These are phyloP conservation scores for Amphimallon solstitiale DNA, from an alignment of 2,888 invertebrate species.

Conservation along the genomic window DNA sequence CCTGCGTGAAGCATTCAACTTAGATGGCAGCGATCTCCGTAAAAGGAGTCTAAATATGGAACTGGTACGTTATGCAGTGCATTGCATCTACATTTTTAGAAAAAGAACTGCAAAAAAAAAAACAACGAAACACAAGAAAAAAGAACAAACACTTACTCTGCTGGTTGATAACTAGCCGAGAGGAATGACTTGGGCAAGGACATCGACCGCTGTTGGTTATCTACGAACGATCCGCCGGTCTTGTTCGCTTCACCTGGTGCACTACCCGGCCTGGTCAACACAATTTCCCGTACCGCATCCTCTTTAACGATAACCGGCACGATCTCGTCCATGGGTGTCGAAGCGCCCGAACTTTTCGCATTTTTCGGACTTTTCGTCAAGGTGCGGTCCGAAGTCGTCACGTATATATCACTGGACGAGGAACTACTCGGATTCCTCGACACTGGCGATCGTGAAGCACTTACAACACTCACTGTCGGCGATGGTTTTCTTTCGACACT, in stretches of 20 bases:
- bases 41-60: constrained; percentile 15
- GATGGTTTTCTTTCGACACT: constrained; percentile 43
- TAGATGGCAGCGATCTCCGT: constrained; percentile 2
- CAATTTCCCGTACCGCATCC: constrained; percentile 60
- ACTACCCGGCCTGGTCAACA: constrained; percentile 66
- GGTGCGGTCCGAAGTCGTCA: constrained; percentile 66
- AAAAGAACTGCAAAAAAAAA: constrained; percentile 1
- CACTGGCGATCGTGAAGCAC: constrained; percentile 56
- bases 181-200: constrained; percentile 68
- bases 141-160: constrained; percentile 43
- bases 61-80: neutral
- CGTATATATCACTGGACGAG: constrained; percentile 67
- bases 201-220: constrained; percentile 65
- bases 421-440: constrained; percentile 61
- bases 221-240: constrained; percentile 48
- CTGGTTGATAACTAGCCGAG: constrained; percentile 56
- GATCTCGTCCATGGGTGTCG: constrained; percentile 65
- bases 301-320: constrained; percentile 44
- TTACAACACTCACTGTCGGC: constrained; percentile 51
- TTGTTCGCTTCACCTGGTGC: constrained; percentile 63
- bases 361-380: constrained; percentile 64
- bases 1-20: neutral
- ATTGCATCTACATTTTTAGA: constrained; percentile 3
- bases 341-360: constrained; percentile 65
- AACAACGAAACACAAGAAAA: neutral